A percentile compares a stretch with the other conserved stretches of the same genome.
These are phyloP conservation scores for Acronicta leporina DNA, from an alignment of 2,888 invertebrate species.

Conservation along the genomic window DNA sequence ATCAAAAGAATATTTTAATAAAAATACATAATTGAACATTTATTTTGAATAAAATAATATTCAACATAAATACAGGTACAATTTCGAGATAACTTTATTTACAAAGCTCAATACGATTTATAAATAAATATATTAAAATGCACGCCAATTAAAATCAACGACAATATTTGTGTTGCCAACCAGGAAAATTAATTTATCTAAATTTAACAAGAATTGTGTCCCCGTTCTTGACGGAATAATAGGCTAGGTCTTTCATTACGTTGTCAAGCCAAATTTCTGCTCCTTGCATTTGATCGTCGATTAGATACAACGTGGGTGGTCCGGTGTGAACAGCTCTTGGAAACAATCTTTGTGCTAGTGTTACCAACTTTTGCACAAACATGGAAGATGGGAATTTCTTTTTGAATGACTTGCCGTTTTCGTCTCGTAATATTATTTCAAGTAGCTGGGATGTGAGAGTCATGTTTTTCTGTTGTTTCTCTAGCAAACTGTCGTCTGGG, in stretches of 20 bases:
- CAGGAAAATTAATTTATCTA: conserved; percentile 72
- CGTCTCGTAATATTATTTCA: conserved; percentile 85
- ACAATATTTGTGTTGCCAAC: conserved; percentile 62
- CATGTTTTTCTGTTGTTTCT: conserved; percentile 82
- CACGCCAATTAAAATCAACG: conserved; percentile 59
- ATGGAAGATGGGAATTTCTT: conserved; percentile 94
- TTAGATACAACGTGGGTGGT: conserved; percentile 81
- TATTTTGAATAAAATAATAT: conserved; percentile 75
- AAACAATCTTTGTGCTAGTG: conserved; percentile 94
- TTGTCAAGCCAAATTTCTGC: conserved; percentile 94
- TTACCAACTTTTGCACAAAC: conserved; percentile 94
- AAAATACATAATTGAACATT: conserved; percentile 82
- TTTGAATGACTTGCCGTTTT: conserved; percentile 89
- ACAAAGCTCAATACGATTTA: conserved; percentile 74
- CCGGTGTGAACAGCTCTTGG: conserved; percentile 78
- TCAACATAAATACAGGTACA: conserved; percentile 82
- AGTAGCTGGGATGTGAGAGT: conserved; percentile 92
- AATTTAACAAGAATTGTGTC: conserved; percentile 93
- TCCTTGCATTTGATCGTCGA: conserved; percentile 89
- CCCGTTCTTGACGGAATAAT: conserved; percentile 95
- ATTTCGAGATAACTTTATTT: conserved; percentile 77
- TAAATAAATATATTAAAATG: conserved; percentile 61
- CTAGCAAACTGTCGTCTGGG: conserved; percentile 93
- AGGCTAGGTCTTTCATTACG: conserved; percentile 94
- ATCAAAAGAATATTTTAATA: conserved; percentile 60